Evolutionary conservation across 2,888 invertebrate genomes (phyloP), one percentile per base, ranked within the genome.

Genomic region (Argynnis bischoffii): DNA sequence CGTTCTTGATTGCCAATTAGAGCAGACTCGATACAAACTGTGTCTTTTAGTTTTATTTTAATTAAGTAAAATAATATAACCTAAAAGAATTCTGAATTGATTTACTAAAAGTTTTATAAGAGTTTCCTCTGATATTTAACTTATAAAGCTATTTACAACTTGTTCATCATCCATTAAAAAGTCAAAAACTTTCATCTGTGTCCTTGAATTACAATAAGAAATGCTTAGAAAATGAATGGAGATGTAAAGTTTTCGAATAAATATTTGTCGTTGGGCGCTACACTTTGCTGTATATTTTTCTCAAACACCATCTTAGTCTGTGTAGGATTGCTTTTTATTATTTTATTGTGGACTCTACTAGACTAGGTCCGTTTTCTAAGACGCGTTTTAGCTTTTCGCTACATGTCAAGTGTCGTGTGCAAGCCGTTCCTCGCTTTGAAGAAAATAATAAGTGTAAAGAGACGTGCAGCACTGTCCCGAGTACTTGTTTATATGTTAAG

Each of bases 1-100:
- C 75, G 71, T 75, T 72, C 79, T 77, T 83, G 79, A 84, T 84
- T 82, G 82, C 74, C 82, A 84, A 83, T 84, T 84, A 84, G 79
- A 75, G 70, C 70, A 54, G 73, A 74, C 72, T 72, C 72, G 69
- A 75, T 72, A 71, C 75, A 77, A 74, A 60, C 50, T 50, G 57
- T 68, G 18, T 18, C 26, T 11, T 60, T 31, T 57, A 11, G 55
- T 18, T 26, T 31, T 35, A 56, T 54, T 60, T 59, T 60, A 18
- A 68, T 35, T 46, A 46, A 53, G 15, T 66, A 46, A 47, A 31
- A 54, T 48, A 60, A 54, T 48, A 41, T 8, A 26, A 26, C 16
- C 14, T n/a, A 26, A n/a, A 21, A 26, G 41, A 14, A 18, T 4
- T 14, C 11, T 41, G 11, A 41, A 41, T 41, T 11, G 8, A 11